These are phyloP conservation scores for Panagrolaimus sp. DNA, from an alignment of 1,140 invertebrate genomes.

Conservation along the genomic window DNA sequence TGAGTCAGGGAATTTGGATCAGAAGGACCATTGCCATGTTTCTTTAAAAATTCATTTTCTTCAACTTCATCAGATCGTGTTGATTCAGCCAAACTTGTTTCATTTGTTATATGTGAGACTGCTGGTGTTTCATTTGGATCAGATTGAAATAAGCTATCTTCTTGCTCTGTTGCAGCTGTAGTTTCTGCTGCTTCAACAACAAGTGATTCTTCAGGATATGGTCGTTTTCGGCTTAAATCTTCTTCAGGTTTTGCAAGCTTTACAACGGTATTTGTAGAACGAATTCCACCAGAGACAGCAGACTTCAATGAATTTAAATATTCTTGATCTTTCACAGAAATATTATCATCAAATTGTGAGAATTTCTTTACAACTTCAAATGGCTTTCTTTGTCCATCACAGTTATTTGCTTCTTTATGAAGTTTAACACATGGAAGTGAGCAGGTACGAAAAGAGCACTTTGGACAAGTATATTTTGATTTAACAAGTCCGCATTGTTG, in stretches of 20 bases:
- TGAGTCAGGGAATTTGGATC: constrained; percentile 6
- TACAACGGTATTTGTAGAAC: neutral
- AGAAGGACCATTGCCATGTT: constrained; percentile 4
- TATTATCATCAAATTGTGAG: constrained; percentile 13
- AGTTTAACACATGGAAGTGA: constrained; percentile 26
- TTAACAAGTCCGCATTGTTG: constrained; percentile 20
- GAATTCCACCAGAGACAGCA: neutral
- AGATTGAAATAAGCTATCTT: no score
- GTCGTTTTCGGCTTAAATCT: neutral
- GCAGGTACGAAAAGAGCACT: constrained; percentile 28
- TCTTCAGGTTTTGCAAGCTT: constrained; percentile 3
- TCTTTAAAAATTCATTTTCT: constrained; percentile 6
- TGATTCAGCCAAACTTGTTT: no score
- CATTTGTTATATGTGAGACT: no score
- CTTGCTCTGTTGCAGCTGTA: no score
- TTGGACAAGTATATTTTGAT: constrained; percentile 40
- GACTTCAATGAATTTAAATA: constrained; percentile 13
- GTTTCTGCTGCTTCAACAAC: no score
- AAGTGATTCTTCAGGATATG: neutral
- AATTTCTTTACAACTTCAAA: constrained; percentile 18
- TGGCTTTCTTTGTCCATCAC: constrained; percentile 23
- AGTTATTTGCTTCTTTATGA: constrained; percentile 28
- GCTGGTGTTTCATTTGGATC: no score
- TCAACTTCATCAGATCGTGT: neutral
- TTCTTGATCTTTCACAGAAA: constrained; percentile 22